These are phyloP conservation scores for Papilio machaon DNA, from an alignment of 1,140 invertebrate genomes.

Conservation along the genomic window DNA sequence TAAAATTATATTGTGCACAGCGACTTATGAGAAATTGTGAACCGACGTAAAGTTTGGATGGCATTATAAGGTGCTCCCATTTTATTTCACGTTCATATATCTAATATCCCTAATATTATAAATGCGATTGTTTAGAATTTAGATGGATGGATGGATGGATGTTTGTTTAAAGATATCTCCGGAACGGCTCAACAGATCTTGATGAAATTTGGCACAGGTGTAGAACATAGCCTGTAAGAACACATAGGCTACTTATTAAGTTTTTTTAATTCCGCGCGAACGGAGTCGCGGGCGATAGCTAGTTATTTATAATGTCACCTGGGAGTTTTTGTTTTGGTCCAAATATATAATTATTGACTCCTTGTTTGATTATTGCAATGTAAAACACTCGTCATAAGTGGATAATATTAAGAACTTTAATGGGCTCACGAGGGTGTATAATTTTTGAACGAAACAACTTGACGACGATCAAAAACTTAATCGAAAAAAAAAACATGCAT, in stretches of 20 bases:
- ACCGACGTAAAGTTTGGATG: neutral
- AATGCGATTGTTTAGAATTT: too few relatives aligned
- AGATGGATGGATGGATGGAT: too few relatives aligned
- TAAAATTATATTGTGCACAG: too few relatives aligned
- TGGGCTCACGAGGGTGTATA: neutral
- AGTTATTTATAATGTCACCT: neutral
- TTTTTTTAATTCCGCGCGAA: too few relatives aligned
- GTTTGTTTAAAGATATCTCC: too few relatives aligned
- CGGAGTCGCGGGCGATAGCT: neutral
- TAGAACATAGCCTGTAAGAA: too few relatives aligned
- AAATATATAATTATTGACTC: neutral
- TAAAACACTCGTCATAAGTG: neutral
- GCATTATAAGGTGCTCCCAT: neutral
- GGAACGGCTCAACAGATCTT: too few relatives aligned
- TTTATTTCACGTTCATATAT: constrained; percentile 4
- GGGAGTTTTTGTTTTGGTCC: neutral
- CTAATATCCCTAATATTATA: too few relatives aligned
- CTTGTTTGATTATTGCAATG: neutral
- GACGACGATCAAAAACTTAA: neutral
- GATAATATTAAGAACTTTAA: neutral
- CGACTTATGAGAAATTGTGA: neutral
- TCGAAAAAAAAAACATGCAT: neutral
- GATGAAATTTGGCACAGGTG: too few relatives aligned
- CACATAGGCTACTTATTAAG: too few relatives aligned
- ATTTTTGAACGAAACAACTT: neutral